Evolutionary conservation across 2,113 vertebrate genomes (phyloP).

Genomic region (Pomatorhinus ruficollis): DNA sequence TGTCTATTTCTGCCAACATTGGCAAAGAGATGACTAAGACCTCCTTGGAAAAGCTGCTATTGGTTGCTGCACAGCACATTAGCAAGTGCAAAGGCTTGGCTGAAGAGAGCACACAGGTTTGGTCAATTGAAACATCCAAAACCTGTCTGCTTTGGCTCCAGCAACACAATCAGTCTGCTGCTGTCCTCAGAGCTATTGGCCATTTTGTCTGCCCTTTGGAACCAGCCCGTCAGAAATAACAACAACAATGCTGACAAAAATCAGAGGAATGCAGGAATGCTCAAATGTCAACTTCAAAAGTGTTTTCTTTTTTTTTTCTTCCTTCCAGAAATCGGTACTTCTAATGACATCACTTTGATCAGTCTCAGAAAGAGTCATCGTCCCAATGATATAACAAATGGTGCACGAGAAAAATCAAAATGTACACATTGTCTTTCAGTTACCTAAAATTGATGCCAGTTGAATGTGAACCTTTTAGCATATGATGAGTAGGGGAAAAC

Average conservation of each 20-base stretch:
- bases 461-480: neutral
- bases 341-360: neutral
- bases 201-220: neutral
- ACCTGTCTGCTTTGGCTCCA: neutral
- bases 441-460: neutral
- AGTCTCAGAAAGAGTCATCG: neutral
- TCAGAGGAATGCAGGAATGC: neutral
- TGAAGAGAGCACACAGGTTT: neutral
- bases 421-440: neutral
- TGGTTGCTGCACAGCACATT: fast-evolving
- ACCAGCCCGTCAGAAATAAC: neutral
- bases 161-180: neutral
- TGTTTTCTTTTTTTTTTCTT: neutral
- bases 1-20: neutral
- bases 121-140: neutral
- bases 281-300: neutral
- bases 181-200: neutral
- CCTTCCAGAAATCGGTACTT: neutral
- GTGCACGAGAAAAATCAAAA: neutral
- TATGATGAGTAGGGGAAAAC: neutral
- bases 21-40: neutral
- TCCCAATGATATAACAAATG: neutral
- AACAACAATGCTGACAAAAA: neutral
- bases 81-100: neutral
- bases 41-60: neutral